Conservation (phyloP, 2,888 invertebrate genomes). For the Anoplius nigerrimus region DNA sequence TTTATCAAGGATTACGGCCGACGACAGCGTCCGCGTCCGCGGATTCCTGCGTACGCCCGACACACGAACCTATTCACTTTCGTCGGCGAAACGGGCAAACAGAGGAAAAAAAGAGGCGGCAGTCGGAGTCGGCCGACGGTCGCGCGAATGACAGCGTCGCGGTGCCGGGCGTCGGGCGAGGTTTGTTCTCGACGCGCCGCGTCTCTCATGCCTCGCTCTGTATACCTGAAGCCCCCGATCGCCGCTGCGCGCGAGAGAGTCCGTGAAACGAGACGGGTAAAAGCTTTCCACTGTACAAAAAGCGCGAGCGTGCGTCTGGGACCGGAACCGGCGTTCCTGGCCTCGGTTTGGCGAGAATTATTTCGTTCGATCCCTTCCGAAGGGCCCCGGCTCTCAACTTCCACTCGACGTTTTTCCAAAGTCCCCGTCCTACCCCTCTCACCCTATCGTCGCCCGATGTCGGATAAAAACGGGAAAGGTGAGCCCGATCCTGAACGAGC, state of each 20-base stretch:
- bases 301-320: conserved; percentile 7
- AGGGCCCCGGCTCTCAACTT: conserved; percentile 32
- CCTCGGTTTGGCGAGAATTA: conserved; percentile 40
- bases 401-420: conserved; percentile 21
- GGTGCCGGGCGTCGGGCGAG: no score
- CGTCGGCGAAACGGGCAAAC: no score
- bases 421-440: not conserved
- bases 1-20: no score
- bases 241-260: not conserved
- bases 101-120: no score
- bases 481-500: conserved; percentile 7
- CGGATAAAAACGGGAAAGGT: not conserved
- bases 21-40: no score
- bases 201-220: no score
- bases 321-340: not conserved
- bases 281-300: conserved; percentile 24
- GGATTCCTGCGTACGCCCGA: no score
- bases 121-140: no score
- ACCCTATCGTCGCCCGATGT: conserved; percentile 2
- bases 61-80: no score
- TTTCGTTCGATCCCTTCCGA: conserved; percentile 36
- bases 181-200: no score
- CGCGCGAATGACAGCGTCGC: no score
- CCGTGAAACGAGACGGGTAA: conserved; percentile 3
- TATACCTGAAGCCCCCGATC: conserved; percentile 10